Percentiles rank a stretch among this genome's conserved stretches.
phyloP scores from a whole-genome alignment of 2,888 invertebrate genomes.

The Amblyteles armatorius region DNA sequence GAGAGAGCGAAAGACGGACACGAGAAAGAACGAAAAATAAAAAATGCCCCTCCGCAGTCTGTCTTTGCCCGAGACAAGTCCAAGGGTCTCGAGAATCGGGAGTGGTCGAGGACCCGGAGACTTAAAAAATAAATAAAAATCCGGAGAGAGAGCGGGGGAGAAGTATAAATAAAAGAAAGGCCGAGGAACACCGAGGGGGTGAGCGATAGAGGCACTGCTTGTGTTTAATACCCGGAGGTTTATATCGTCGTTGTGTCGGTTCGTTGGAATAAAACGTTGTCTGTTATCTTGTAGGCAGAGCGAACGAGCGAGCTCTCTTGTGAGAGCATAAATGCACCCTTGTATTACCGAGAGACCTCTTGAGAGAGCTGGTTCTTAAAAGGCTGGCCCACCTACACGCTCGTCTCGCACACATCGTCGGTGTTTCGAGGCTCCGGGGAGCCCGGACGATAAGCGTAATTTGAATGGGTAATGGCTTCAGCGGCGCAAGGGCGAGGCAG shows the following conservation, averaged over 20 bases:
- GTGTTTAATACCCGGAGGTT: constrained; percentile 63
- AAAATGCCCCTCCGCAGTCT: neutral
- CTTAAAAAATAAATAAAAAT: constrained; percentile 62
- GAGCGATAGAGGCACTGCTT: constrained; percentile 55
- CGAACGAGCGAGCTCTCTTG: constrained; percentile 31
- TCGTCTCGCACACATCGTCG: constrained; percentile 26
- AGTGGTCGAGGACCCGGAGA: constrained; percentile 69
- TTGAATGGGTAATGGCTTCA: constrained; percentile 80
- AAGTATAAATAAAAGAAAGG: constrained; percentile 43
- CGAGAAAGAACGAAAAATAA: neutral
- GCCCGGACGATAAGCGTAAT: constrained; percentile 79
- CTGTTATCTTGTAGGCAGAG: constrained; percentile 62
- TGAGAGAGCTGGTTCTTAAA: constrained; percentile 71
- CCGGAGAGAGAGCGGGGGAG: constrained; percentile 42
- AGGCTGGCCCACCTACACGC: constrained; percentile 70
- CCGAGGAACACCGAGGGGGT: constrained; percentile 32
- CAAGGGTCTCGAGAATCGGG: constrained; percentile 67
- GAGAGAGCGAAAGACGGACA: constrained; percentile 31
- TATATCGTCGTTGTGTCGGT: constrained; percentile 34
- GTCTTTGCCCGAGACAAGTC: constrained; percentile 8
- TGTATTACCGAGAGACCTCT: constrained; percentile 65
- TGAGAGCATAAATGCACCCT: constrained; percentile 71
- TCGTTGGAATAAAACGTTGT: constrained; percentile 58
- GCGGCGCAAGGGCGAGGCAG: constrained; percentile 67
- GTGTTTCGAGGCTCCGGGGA: constrained; percentile 48